Conservation (phyloP, 2,113 vertebrate genomes). For the Tachycineta bicolor region DNA sequence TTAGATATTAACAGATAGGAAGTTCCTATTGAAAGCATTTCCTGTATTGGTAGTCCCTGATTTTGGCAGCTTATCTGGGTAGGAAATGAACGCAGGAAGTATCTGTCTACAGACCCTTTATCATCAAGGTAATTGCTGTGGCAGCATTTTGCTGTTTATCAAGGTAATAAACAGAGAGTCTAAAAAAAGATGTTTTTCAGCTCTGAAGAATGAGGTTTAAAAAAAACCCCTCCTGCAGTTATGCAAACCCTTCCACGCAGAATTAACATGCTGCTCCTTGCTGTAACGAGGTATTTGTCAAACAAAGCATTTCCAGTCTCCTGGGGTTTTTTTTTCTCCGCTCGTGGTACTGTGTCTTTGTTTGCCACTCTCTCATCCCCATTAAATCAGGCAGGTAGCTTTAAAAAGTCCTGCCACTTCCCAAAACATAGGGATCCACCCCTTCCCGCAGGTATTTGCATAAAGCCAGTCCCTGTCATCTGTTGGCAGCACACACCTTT, state of each 20-base stretch:
- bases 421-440: background rate
- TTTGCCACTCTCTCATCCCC: background rate
- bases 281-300: background rate
- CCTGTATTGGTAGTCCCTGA: conserved; percentile 74
- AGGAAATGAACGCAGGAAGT: conserved; percentile 82
- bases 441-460: conserved; percentile 57
- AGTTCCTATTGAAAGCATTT: conserved; percentile 75
- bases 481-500: background rate
- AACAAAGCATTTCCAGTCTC: background rate
- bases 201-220: conserved; percentile 41
- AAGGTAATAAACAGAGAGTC: conserved; percentile 71
- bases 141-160: conserved; percentile 79
- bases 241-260: background rate
- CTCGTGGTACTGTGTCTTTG: background rate
- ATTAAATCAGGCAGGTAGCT: background rate
- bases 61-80: conserved; percentile 72
- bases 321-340: background rate
- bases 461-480: background rate
- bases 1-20: conserved; percentile 71
- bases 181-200: conserved; percentile 80
- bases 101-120: conserved; percentile 82
- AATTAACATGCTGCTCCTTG: background rate
- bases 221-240: background rate
- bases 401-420: background rate
- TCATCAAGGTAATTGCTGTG: conserved; percentile 79